phyloP scores from a whole-genome alignment of 2,888 invertebrate species.

The Reticulitermes lucifugus region DNA sequence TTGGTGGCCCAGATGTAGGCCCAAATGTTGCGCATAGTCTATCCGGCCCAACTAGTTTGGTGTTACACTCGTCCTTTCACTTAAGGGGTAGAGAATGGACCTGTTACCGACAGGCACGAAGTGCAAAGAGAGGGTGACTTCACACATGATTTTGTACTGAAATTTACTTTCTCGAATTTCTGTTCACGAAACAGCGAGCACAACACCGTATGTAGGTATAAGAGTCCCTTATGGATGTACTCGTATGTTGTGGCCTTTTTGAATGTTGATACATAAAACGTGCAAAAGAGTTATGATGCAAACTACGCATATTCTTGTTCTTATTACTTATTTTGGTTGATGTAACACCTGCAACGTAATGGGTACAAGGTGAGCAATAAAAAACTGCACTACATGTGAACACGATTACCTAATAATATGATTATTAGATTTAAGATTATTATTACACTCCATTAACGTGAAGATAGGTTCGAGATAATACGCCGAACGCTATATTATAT shows the following conservation, averaged over 20 bases:
- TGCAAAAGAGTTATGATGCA: neutral
- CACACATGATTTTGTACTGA: too few relatives aligned
- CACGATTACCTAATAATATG: neutral
- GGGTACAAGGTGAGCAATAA: conserved; percentile 16
- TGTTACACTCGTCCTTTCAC: too few relatives aligned
- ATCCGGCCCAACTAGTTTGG: too few relatives aligned
- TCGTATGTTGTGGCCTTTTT: neutral
- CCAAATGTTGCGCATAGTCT: too few relatives aligned
- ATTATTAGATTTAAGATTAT: neutral
- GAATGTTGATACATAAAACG: neutral
- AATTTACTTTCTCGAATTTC: too few relatives aligned
- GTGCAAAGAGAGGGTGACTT: too few relatives aligned
- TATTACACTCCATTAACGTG: neutral
- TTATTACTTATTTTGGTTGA: neutral
- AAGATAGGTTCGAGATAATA: neutral
- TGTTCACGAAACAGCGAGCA: too few relatives aligned
- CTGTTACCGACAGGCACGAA: too few relatives aligned
- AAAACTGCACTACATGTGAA: neutral
- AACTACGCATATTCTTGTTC: neutral
- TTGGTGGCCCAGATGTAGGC: too few relatives aligned
- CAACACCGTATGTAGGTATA: too few relatives aligned
- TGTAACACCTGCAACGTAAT: neutral
- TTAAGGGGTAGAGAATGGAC: too few relatives aligned
- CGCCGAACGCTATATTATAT: neutral
- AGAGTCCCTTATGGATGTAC: too few relatives aligned